Evolutionary conservation across 2,888 invertebrate genomes (phyloP).

Genomic region (Leucoptera coffeella): DNA sequence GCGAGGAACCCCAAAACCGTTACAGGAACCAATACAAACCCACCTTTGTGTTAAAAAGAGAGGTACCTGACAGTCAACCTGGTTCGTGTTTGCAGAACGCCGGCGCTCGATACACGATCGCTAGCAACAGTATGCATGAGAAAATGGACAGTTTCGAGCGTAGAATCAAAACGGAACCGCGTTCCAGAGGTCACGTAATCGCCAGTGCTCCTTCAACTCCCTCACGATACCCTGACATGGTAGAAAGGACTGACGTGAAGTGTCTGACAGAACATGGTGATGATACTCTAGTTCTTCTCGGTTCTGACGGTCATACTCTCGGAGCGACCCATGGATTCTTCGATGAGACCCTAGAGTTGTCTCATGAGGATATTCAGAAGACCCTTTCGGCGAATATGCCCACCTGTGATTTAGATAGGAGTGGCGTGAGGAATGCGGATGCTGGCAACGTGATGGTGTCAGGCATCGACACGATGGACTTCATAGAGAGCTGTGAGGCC

Average conservation of each 20-base stretch:
- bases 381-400: conserved; percentile 90
- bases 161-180: conserved; percentile 43
- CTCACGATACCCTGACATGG: conserved; percentile 56
- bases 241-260: conserved; percentile 51
- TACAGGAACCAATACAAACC: conserved; percentile 45
- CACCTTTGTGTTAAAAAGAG: conserved; percentile 57
- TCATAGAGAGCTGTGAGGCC: conserved; percentile 72
- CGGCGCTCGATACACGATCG: conserved; percentile 40
- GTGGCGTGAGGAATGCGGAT: conserved; percentile 31
- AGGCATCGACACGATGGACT: conserved; percentile 77
- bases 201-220: conserved; percentile 59
- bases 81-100: conserved; percentile 38
- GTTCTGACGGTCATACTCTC: conserved; percentile 47
- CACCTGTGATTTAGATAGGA: conserved; percentile 52
- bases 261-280: conserved; percentile 43
- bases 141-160: conserved; percentile 33
- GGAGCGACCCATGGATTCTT: conserved; percentile 62
- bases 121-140: conserved; percentile 61
- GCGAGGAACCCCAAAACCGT: conserved; percentile 44
- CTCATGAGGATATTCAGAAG: conserved; percentile 89
- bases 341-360: conserved; percentile 82
- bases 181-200: conserved; percentile 46
- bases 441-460: conserved; percentile 49
- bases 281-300: conserved; percentile 56
- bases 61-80: conserved; percentile 56